Evolutionary conservation across 2,113 vertebrate genomes (phyloP), one percentile per base, ranked within the genome.

Genomic region (Corydoras maculifer): DNA sequence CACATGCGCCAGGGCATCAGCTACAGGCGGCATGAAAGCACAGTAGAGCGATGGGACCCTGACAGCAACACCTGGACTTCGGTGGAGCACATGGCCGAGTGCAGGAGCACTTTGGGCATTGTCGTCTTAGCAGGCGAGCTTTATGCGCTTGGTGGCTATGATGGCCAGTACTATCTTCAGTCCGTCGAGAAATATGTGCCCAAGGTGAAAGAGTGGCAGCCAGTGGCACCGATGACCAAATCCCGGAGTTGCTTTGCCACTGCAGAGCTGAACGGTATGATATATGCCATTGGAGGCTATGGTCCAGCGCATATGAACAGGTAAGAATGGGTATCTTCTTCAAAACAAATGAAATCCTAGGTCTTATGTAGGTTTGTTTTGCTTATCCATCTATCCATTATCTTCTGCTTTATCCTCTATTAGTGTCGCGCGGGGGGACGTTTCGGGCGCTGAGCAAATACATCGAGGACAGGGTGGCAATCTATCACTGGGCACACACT

Each of bases 221-320:
- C 91, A 0, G 93, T 98, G 76, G 96, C 95, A 2, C 96, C 96
- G 0, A 99, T 99, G 97, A 93, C 87, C 11, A 95, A 94, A 73
- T 98, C 94, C 0, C 88, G 97, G 50, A 99, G 97, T 74, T 98
- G 96, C 80, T 98, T 99, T 65, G 94, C 96, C 3, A 94, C 94
- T 0, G 95, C 94, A 0, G 93, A 96, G 53, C 79, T 98, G 75
- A 96, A 98, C 3, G 95, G 95, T 12, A 98, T 97, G 95, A 90
- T 99, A 35, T 99, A 99, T 0, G 95, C 97, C 78, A 96, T 99
- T 1, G 97, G 96, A 8, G 97, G 95, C 0, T 98, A 98, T 0
- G 96, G 96, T 0, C 95, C 96, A 2, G 95, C 96, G 6, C 97
- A 99, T 61, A 98, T 98, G 95, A 95, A 98, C 91, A 99, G 97